A percentile compares a stretch with the other conserved stretches of the same genome.
Conservation (phyloP, 2,797 vertebrate species). For the Myiotriccus ornatus region DNA sequence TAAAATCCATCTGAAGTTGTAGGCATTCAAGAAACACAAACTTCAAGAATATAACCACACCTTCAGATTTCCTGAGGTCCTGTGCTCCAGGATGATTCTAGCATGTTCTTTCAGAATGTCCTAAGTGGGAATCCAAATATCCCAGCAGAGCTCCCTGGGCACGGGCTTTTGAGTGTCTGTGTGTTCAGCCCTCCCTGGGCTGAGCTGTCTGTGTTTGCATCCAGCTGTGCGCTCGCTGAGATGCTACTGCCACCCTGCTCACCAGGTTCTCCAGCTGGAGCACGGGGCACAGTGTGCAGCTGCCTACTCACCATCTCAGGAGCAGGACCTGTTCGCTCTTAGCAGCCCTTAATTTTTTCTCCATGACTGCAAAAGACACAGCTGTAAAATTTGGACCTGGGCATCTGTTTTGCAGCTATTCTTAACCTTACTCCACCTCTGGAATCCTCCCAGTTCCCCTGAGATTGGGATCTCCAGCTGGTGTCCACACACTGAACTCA, state of each 20-base stretch:
- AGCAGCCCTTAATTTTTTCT: background rate
- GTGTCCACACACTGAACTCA: background rate
- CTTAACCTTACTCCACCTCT: background rate
- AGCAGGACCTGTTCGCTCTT: background rate
- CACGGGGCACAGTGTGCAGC: background rate
- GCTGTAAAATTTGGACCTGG: background rate
- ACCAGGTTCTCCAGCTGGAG: background rate
- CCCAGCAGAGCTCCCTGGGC: background rate
- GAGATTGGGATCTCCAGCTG: background rate
- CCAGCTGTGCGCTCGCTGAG: background rate
- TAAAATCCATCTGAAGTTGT: background rate
- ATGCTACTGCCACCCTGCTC: background rate
- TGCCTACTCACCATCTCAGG: accelerated
- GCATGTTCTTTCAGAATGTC: background rate
- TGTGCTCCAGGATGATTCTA: background rate
- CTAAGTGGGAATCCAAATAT: background rate
- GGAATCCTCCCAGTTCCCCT: background rate
- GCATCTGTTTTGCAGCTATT: background rate
- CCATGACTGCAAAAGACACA: background rate
- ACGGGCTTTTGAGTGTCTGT: accelerated
- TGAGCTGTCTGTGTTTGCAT: background rate
- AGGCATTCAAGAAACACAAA: background rate
- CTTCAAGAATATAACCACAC: background rate
- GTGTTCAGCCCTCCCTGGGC: background rate
- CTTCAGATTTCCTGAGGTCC: background rate